Base-by-base conservation (phyloP, 2,888 invertebrate species). In the Deilephila porcellus region DNA sequence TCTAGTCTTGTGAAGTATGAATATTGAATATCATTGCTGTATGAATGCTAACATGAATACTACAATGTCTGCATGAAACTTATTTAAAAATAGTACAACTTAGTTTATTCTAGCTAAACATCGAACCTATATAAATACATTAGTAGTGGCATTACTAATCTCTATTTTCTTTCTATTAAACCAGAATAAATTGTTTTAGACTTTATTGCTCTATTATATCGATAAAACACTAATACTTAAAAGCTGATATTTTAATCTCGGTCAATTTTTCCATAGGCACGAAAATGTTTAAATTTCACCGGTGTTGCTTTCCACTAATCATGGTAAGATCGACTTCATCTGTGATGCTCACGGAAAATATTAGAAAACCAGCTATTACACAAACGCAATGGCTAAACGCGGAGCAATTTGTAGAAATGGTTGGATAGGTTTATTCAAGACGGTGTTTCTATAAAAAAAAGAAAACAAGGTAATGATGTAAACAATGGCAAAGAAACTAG, bases 341-440 rank as follows among this genome's bases (percentile, higher is more conserved):
- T 75, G 77, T 56, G 19, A 52, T 71, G 72, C 75, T 74, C 72
- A 64, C 37, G 53, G 76, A 79, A 78, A 77, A 78, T 78, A 76
- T 77, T 79, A 76, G 72, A 76, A 77, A 76, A 79, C 78, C 77
- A 72, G 76, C 67, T 77, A 76, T 78, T 80, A 74, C 34, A 45
- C 70, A 70, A 74, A 75, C 72, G 71, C 67, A 74, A 63, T 60
- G 70, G 52, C 14, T 71, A 53, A 63, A 56, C 70, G 72, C 45
- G 60, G 17, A 34, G 75, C 52, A 74, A 75, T 74, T 37, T 74
- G 64, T 63, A 60, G 37, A 74, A 67, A 34, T 52, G 45, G 37
- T 32, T 74, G 60, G 71, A 52, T 37, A 29, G 45, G 32, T 64
- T 67, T 67, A 52, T 67, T n/a, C 37, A 8, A 37, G 4, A 19